Conservation (phyloP, 2,888 invertebrate species). For the Drosophila leonis region DNA sequence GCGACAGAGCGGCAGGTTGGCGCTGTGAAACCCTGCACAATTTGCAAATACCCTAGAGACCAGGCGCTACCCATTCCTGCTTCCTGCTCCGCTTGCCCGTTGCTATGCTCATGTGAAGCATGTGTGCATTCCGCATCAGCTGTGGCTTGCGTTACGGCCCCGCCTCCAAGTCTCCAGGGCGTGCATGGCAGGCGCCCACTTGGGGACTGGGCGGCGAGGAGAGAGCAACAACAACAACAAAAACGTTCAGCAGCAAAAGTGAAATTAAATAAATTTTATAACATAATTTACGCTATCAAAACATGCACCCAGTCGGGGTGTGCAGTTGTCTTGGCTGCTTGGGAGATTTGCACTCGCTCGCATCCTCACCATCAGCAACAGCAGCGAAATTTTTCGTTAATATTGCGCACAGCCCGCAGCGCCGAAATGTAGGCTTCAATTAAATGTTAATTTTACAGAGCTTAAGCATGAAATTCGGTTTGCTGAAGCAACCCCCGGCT, state of each 20-base stretch:
- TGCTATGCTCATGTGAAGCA: constrained; percentile 1
- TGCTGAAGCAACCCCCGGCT: not conserved
- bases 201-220: not conserved
- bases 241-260: constrained; percentile 68
- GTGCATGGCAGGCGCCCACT: constrained; percentile 58
- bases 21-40: constrained; percentile 45
- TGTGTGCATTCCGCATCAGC: constrained; percentile 22
- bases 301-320: constrained; percentile 60
- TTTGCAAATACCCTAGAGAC: constrained; percentile 71
- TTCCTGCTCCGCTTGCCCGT: not conserved
- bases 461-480: constrained; percentile 77
- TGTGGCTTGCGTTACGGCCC: constrained; percentile 8
- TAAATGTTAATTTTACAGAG: constrained; percentile 82
- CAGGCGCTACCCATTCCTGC: not conserved
- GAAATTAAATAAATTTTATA: constrained; percentile 81
- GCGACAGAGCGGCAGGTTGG: constrained; percentile 21
- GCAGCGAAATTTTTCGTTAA: constrained; percentile 40
- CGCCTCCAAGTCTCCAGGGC: not conserved
- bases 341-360: constrained; percentile 52
- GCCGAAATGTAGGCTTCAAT: constrained; percentile 75
- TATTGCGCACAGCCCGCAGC: constrained; percentile 52
- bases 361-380: constrained; percentile 5
- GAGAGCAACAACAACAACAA: constrained; percentile 44
- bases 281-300: constrained; percentile 81
- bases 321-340: constrained; percentile 52